Percentiles rank a stretch among this genome's conserved stretches.
Evolutionary conservation across 2,888 invertebrate species (phyloP).

Genomic region (Phaedon cochleariae): DNA sequence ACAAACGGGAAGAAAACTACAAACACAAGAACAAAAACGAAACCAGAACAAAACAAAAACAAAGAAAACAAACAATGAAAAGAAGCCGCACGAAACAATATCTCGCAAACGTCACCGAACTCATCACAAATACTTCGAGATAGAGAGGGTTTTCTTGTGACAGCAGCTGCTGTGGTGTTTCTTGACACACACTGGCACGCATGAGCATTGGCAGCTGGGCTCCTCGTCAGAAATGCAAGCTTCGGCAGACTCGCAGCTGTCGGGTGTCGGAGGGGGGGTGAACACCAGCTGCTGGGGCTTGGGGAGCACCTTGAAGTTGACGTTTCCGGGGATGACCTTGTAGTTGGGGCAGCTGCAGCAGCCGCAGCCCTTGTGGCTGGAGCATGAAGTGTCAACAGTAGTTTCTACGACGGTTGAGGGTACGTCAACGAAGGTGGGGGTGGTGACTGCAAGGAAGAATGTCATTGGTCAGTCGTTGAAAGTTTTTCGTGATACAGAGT

Average conservation of each 20-base stretch:
- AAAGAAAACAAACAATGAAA: too few relatives aligned
- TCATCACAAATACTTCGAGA: conserved; percentile 12
- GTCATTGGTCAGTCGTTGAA: not conserved
- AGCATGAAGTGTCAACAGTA: not conserved
- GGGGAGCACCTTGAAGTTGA: conserved; percentile 45
- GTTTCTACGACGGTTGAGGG: conserved; percentile 17
- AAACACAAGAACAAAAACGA: conserved; percentile 3
- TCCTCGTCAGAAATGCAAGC: conserved; percentile 20
- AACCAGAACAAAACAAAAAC: conserved; percentile 10
- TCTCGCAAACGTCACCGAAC: conserved; percentile 21
- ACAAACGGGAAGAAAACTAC: too few relatives aligned
- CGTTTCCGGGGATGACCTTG: conserved; percentile 49
- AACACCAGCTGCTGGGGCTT: conserved; percentile 34
- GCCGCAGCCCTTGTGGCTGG: too few relatives aligned
- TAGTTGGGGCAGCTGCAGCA: conserved; percentile 15
- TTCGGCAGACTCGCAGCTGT: conserved; percentile 36
- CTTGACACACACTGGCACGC: conserved; percentile 26
- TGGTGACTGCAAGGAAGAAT: conserved; percentile 27
- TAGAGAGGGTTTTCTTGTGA: conserved; percentile 24
- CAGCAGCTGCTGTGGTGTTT: conserved; percentile 10
- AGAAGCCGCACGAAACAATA: too few relatives aligned
- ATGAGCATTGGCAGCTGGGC: conserved; percentile 10
- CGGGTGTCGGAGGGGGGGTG: conserved; percentile 20
- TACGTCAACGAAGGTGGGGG: conserved; percentile 40
- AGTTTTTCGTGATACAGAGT: not conserved